Conservation (phyloP, 2,113 vertebrate genomes). For the Heliornis fulica region DNA sequence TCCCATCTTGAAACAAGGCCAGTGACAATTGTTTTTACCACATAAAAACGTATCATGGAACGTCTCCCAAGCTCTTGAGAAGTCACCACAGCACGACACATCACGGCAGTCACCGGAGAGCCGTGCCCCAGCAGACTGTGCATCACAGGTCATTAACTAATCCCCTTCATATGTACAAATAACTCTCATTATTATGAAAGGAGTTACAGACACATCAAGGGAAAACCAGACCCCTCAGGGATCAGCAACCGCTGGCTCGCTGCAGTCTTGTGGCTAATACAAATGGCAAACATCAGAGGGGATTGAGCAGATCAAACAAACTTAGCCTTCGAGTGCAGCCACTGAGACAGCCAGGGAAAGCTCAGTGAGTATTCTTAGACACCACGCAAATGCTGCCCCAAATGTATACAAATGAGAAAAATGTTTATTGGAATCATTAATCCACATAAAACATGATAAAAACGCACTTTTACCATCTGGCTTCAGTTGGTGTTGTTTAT, state of each 20-base stretch:
- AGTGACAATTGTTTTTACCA: not conserved
- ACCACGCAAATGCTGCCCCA: accelerated
- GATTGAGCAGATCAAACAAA: not conserved
- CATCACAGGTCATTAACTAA: not conserved
- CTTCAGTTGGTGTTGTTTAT: not conserved
- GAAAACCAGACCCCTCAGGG: slow-evolving; percentile 11
- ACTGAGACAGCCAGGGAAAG: not conserved
- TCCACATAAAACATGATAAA: not conserved
- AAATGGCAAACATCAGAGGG: not conserved
- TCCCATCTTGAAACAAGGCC: not conserved
- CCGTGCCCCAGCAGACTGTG: accelerated
- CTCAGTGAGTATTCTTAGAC: not conserved
- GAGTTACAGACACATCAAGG: not conserved
- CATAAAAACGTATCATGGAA: accelerated
- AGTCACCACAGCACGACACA: not conserved
- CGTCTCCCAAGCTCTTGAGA: not conserved
- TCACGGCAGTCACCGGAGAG: not conserved
- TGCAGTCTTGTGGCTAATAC: not conserved
- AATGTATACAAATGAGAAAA: not conserved
- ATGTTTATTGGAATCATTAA: slow-evolving; percentile 28
- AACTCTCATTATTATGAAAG: not conserved
- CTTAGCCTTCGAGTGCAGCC: not conserved
- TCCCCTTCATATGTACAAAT: not conserved
- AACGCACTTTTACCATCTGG: not conserved
- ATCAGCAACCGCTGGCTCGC: not conserved